Percentiles rank a stretch among this genome's conserved stretches.
phyloP scores from a whole-genome alignment of 2,888 invertebrate genomes.

The Leptinotarsa tumamoca region DNA sequence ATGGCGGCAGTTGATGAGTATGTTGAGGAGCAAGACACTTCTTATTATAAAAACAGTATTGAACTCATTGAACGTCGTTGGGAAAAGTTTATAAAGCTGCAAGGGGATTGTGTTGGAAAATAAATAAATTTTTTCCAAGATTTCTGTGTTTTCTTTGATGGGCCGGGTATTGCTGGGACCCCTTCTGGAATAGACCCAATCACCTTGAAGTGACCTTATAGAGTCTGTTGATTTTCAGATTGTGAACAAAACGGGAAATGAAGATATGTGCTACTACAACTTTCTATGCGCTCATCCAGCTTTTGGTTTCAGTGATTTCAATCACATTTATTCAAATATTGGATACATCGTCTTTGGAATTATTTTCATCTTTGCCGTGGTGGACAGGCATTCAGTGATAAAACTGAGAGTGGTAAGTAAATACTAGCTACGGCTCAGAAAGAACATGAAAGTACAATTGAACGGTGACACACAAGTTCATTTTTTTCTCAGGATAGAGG shows the following conservation, averaged over 20 bases:
- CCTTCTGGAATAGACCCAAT: no score
- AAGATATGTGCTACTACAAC: constrained; percentile 92
- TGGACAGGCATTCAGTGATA: constrained; percentile 66
- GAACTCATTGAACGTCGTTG: no score
- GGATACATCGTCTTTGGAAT: constrained; percentile 85
- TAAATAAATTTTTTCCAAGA: no score
- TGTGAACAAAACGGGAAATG: constrained; percentile 82
- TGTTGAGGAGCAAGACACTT: no score
- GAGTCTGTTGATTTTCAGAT: constrained; percentile 68
- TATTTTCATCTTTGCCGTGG: constrained; percentile 80
- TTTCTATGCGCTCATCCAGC: constrained; percentile 86
- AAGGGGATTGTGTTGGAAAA: no score
- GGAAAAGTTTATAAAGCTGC: no score
- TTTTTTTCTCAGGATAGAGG: constrained; percentile 70
- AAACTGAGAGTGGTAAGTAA: constrained; percentile 53
- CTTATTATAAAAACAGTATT: no score
- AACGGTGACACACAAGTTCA: no score
- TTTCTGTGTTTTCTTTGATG: no score
- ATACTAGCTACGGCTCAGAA: background rate
- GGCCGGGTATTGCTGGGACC: no score
- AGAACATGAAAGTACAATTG: no score
- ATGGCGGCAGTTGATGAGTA: no score
- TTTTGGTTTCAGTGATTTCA: constrained; percentile 81
- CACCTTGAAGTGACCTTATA: background rate
- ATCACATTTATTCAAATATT: constrained; percentile 87